These are phyloP conservation scores for Cyphomyrmex costatus DNA, from an alignment of 1,140 invertebrate genomes.

Conservation along the genomic window DNA sequence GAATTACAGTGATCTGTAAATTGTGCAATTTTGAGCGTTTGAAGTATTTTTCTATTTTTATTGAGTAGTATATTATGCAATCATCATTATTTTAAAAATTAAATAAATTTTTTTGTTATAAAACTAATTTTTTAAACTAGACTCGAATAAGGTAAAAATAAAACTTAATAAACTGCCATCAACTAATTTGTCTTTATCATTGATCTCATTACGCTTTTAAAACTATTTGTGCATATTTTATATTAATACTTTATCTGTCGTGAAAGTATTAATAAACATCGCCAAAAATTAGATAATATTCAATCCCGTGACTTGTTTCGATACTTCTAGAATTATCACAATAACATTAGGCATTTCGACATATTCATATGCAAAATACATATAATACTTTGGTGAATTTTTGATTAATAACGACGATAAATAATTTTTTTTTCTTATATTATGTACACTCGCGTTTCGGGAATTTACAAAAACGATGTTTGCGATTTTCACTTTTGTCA, in stretches of 20 bases:
- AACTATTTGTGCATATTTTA: background rate
- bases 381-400: background rate
- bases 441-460: constrained; percentile 20
- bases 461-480: constrained; percentile 10
- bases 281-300: too few species aligned
- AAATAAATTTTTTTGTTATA: background rate
- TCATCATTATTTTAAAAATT: background rate
- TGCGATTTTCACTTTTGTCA: constrained; percentile 44
- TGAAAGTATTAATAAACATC: background rate
- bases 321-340: background rate
- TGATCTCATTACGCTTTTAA: background rate
- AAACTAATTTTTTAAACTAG: background rate
- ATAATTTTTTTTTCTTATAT: background rate
- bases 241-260: background rate
- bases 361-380: background rate
- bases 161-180: background rate
- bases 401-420: background rate
- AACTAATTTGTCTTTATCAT: background rate
- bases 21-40: too few species aligned
- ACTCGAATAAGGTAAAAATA: background rate
- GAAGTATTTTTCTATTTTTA: too few species aligned
- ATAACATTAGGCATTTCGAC: too few species aligned
- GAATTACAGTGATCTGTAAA: too few species aligned
- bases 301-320: background rate
- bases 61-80: background rate